Evolutionary conservation across 2,113 vertebrate genomes (phyloP).

Genomic region (Halcyon malimbica): DNA sequence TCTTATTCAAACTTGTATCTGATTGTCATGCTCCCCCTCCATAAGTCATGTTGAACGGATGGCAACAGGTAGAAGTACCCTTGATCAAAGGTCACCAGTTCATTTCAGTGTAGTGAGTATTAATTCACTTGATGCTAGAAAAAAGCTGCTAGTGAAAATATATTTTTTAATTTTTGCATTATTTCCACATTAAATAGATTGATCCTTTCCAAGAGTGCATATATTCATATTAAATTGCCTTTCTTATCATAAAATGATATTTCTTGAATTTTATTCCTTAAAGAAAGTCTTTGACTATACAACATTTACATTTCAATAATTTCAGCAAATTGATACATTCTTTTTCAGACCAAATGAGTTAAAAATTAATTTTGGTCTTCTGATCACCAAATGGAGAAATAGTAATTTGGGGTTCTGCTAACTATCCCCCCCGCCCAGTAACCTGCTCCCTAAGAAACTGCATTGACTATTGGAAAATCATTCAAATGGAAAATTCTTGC

Average conservation of each 20-base stretch:
- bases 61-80: not conserved
- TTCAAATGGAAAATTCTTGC: not conserved
- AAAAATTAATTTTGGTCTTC: not conserved
- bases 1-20: not conserved
- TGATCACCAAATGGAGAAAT: not conserved
- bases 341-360: not conserved
- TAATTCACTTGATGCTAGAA: not conserved
- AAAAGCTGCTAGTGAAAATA: not conserved
- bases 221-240: not conserved
- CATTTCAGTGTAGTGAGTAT: not conserved
- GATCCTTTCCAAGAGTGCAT: not conserved
- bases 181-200: not conserved
- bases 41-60: not conserved
- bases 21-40: not conserved
- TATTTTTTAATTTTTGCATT: not conserved
- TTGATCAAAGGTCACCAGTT: not conserved
- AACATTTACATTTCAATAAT: not conserved
- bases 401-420: not conserved
- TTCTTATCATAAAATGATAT: not conserved
- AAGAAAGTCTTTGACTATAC: not conserved
- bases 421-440: accelerated
- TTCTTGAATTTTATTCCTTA: not conserved
- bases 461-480: conserved; percentile 23
- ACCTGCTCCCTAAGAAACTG: not conserved
- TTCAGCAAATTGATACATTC: not conserved